Conservation (phyloP, 2,888 invertebrate genomes). For the Linnaemya vulpina region DNA sequence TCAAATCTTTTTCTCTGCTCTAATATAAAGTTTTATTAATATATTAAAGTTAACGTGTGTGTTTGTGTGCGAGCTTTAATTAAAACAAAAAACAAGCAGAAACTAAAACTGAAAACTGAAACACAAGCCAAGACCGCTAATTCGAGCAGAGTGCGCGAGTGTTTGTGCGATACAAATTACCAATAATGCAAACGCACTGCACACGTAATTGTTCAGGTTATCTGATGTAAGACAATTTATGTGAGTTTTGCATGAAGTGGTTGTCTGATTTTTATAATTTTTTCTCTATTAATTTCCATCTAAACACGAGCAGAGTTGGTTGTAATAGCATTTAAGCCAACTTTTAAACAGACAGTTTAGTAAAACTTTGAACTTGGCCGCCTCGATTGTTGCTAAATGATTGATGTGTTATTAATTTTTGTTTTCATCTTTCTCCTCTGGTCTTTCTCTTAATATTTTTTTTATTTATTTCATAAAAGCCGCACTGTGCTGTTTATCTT, state of each 20-base stretch:
- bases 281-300: slow-evolving; percentile 35
- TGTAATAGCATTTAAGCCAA: slow-evolving; percentile 67
- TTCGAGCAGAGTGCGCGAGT: background rate
- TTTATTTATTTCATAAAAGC: slow-evolving; percentile 54
- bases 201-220: slow-evolving; percentile 23
- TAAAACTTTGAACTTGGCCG: slow-evolving; percentile 81
- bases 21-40: slow-evolving; percentile 29
- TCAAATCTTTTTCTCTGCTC: slow-evolving; percentile 1
- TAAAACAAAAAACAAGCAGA: slow-evolving; percentile 11
- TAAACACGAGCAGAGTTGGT: slow-evolving; percentile 45
- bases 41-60: slow-evolving; percentile 48
- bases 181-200: slow-evolving; percentile 29
- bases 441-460: slow-evolving; percentile 14
- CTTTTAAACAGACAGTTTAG: slow-evolving; percentile 64
- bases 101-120: slow-evolving; percentile 35
- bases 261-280: background rate
- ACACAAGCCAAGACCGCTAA: slow-evolving; percentile 31
- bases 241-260: slow-evolving; percentile 38
- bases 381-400: slow-evolving; percentile 80
- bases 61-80: slow-evolving; percentile 53
- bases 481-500: slow-evolving; percentile 38
- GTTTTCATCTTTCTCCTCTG: slow-evolving; percentile 60
- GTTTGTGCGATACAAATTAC: slow-evolving; percentile 46
- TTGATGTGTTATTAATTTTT: slow-evolving; percentile 82
- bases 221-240: slow-evolving; percentile 35